phyloP scores from a whole-genome alignment of 2,888 invertebrate genomes.

The Gibbula magus region DNA sequence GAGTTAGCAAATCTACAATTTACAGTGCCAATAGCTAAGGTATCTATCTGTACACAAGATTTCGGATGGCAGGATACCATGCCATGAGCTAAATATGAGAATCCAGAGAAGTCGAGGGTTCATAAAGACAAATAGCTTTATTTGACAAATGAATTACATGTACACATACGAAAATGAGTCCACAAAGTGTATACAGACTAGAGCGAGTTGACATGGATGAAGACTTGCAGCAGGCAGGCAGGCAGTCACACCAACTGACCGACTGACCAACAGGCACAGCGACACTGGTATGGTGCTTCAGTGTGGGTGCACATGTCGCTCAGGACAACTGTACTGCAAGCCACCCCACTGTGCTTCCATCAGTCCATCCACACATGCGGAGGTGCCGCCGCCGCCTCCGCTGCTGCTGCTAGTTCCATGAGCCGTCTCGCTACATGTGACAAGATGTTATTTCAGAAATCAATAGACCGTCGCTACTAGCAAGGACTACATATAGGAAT shows the following conservation, averaged over 20 bases:
- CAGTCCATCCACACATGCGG: no score
- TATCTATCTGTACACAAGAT: no score
- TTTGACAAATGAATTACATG: slow-evolving; percentile 34
- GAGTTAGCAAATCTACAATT: no score
- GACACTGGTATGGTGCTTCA: no score
- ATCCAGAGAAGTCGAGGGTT: background rate
- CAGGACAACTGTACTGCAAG: no score
- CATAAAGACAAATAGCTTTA: slow-evolving; percentile 34
- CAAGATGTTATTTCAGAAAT: slow-evolving; percentile 24
- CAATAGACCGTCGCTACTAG: slow-evolving; percentile 11
- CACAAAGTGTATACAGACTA: slow-evolving; percentile 27
- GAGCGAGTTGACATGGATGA: background rate
- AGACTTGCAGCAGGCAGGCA: background rate
- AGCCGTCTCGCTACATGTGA: slow-evolving; percentile 3
- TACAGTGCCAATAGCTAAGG: no score
- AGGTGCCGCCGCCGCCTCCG: no score
- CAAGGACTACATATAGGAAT: slow-evolving; percentile 16
- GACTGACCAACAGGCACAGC: background rate
- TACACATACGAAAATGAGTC: slow-evolving; percentile 34
- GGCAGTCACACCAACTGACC: background rate
- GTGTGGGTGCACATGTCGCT: no score
- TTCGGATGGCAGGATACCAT: background rate
- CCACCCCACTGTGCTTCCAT: no score
- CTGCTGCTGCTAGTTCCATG: no score
- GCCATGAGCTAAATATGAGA: slow-evolving; percentile 12